Conservation (phyloP, 2,888 invertebrate species). For the Cheilosia vernalis region DNA sequence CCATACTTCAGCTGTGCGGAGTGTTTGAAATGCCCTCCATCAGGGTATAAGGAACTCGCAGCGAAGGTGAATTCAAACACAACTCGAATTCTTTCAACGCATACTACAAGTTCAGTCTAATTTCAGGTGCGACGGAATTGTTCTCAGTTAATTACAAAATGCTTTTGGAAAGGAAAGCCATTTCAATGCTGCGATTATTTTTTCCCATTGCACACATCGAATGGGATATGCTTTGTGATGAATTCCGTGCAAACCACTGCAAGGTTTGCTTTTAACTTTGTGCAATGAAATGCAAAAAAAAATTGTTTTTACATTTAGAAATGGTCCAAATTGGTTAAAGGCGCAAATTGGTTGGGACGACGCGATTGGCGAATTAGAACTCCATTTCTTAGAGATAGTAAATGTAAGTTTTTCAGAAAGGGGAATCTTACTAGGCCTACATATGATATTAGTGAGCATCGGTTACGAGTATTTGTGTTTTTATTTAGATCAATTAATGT, state of each 20-base stretch:
- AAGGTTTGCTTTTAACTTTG: slow-evolving; percentile 77
- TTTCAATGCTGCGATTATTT: slow-evolving; percentile 88
- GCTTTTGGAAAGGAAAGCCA: slow-evolving; percentile 84
- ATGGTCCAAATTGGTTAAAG: slow-evolving; percentile 79
- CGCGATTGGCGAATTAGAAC: slow-evolving; percentile 76
- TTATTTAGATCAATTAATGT: too few relatives aligned
- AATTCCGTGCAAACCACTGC: slow-evolving; percentile 86
- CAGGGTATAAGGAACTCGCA: slow-evolving; percentile 77
- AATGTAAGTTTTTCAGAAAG: slow-evolving; percentile 55
- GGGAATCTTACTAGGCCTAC: background rate
- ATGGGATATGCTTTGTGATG: slow-evolving; percentile 86
- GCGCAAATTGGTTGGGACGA: slow-evolving; percentile 77
- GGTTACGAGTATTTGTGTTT: too few relatives aligned
- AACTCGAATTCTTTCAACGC: background rate
- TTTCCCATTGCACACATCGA: slow-evolving; percentile 85
- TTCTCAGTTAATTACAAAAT: slow-evolving; percentile 84
- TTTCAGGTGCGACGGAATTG: slow-evolving; percentile 83
- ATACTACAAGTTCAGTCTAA: too few relatives aligned
- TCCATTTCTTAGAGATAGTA: slow-evolving; percentile 72
- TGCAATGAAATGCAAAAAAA: background rate
- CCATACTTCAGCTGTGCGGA: slow-evolving; percentile 75
- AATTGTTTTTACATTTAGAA: slow-evolving; percentile 60
- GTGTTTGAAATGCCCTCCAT: slow-evolving; percentile 79
- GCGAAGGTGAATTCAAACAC: slow-evolving; percentile 75
- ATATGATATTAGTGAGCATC: too few relatives aligned